A percentile compares a stretch with the other conserved stretches of the same genome.
Conservation (phyloP, 2,797 vertebrate species). For the Sebastes variabilis region DNA sequence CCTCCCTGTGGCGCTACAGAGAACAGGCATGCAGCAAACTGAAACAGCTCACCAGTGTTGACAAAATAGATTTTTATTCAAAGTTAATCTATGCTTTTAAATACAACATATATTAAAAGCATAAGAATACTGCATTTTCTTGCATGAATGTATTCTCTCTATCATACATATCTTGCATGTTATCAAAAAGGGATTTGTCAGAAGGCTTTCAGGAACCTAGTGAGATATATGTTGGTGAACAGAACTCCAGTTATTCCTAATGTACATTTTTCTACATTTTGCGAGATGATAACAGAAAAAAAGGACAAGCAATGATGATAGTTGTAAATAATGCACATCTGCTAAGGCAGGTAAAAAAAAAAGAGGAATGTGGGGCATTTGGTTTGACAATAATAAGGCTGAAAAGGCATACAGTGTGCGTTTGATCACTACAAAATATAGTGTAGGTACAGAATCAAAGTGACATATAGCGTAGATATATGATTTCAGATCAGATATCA, state of each 20-base stretch:
- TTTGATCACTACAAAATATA: not conserved
- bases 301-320: not conserved
- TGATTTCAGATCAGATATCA: not conserved
- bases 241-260: conserved; percentile 1
- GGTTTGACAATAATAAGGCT: not conserved
- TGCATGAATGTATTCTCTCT: conserved; percentile 19
- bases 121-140: conserved; percentile 66
- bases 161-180: conserved; percentile 50
- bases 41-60: conserved; percentile 21
- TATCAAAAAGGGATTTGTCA: conserved; percentile 49
- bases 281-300: not conserved
- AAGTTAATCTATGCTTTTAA: conserved; percentile 74
- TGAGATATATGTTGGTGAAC: conserved; percentile 31
- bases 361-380: not conserved
- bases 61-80: conserved; percentile 80
- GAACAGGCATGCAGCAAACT: conserved; percentile 29
- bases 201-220: conserved; percentile 33
- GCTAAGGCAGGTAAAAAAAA: conserved; percentile 9
- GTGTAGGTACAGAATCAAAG: not conserved
- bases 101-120: conserved; percentile 67
- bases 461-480: not conserved
- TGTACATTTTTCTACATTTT: not conserved
- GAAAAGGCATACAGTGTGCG: not conserved
- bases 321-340: not conserved
- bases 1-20: conserved; percentile 70